Percentiles rank a stretch among this genome's conserved stretches.
These are phyloP conservation scores for Eutolmus rufibarbis DNA, from an alignment of 2,888 invertebrate genomes.

Conservation along the genomic window DNA sequence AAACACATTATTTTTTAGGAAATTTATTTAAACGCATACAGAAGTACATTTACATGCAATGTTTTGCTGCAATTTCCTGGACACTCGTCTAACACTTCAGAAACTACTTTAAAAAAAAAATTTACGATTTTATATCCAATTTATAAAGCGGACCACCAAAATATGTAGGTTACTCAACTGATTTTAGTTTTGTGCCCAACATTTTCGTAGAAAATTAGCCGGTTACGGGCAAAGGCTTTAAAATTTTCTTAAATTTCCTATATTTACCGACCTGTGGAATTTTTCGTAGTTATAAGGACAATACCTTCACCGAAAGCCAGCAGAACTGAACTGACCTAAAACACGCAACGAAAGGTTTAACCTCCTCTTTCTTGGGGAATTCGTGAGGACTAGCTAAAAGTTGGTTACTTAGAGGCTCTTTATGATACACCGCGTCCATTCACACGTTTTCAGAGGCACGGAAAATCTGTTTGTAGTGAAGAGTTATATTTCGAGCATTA, in stretches of 20 bases:
- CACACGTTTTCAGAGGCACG: background rate
- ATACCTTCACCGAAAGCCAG: background rate
- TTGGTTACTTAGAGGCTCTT: background rate
- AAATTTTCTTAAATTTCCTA: background rate
- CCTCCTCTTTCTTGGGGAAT: background rate
- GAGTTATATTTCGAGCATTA: background rate
- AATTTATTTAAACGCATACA: background rate
- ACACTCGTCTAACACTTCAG: background rate
- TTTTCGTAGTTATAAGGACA: background rate
- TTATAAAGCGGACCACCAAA: background rate
- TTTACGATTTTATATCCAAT: background rate
- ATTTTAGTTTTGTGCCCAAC: background rate
- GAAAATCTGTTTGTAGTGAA: conserved; percentile 2
- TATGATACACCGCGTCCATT: background rate
- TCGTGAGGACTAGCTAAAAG: conserved; percentile 1
- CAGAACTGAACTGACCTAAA: conserved; percentile 19
- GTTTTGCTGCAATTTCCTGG: background rate
- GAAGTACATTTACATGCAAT: background rate
- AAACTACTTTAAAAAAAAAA: background rate
- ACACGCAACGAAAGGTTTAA: conserved; percentile 26
- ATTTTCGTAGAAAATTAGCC: background rate
- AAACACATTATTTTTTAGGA: background rate
- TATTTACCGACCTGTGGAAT: conserved; percentile 3
- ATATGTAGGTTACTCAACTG: background rate
- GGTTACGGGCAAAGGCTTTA: background rate